These are phyloP conservation scores for Ceriagrion tenellum DNA, from an alignment of 2,888 invertebrate genomes.

Conservation along the genomic window DNA sequence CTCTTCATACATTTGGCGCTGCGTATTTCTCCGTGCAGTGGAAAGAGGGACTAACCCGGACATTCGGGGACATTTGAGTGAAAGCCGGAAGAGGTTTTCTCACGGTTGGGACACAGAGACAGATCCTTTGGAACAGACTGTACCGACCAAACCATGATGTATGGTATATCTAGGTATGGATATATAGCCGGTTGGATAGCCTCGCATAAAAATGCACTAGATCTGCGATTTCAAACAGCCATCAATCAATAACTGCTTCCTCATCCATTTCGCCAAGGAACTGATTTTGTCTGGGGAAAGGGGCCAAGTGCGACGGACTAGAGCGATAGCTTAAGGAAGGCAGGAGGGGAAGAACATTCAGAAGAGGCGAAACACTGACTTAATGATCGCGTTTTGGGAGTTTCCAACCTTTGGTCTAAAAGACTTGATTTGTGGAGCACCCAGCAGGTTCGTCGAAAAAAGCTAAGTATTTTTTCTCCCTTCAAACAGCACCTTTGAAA, in stretches of 20 bases:
- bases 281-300: neutral
- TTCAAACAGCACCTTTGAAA: slow-evolving; percentile 48
- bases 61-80: too few relatives aligned
- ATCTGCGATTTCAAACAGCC: neutral
- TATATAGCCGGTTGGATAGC: neutral
- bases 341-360: neutral
- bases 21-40: too few relatives aligned
- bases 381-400: slow-evolving; percentile 61
- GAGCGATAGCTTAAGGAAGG: neutral
- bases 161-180: too few relatives aligned
- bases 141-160: too few relatives aligned
- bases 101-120: too few relatives aligned
- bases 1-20: too few relatives aligned
- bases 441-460: slow-evolving; percentile 41
- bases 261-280: neutral
- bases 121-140: too few relatives aligned
- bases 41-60: too few relatives aligned
- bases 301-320: neutral
- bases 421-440: slow-evolving; percentile 56
- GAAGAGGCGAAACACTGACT: neutral
- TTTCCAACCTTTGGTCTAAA: slow-evolving; percentile 32
- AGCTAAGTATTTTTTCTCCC: neutral
- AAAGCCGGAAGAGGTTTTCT: too few relatives aligned
- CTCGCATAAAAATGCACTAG: neutral
- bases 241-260: neutral